Evolutionary conservation across 2,797 vertebrate genomes (phyloP), one percentile per base, ranked within the genome.

Genomic region (Peromyscus melanophrys): DNA sequence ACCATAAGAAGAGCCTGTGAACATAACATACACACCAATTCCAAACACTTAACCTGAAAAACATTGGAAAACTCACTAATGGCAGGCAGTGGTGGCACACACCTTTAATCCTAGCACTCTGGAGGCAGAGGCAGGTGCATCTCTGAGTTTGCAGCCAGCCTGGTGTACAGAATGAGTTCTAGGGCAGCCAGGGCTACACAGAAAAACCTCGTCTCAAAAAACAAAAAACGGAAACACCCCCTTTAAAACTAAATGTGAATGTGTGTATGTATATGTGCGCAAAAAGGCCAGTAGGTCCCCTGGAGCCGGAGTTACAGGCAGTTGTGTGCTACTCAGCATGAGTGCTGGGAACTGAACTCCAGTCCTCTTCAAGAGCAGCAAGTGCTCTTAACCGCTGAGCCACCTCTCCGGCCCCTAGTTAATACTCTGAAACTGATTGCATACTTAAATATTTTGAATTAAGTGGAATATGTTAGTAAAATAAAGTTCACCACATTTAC

Each of bases 391-490:
- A 73, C 71, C 19, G 19, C 69, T 71, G n/a, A 73, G 71, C 71
- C 69, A 37, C 6, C 7, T 37, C 34, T 71, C n/a, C 19, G 40
- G 31, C n/a, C n/a, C 67, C n/a, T 61, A 17, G 27, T 27, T 27
- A 40, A 61, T 80, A 83, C 55, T 82, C 81, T 83, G 76, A 49
- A 4, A 52, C 4, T 31, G 5, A 87, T 57, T 14, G 43, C 19
- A 27, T 65, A 16, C 27, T 78, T 25, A 55, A 34, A 69, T 69
- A 55, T 31, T n/a, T 27, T 65, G 4, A 55, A 13, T 73, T 52
- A 92, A 96, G 80, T 61, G 69, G 63, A 93, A 87, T 23, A 67
- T 69, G 25, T 81, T 75, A 78, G 77, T 91, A 52, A 89, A 78
- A 83, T 91, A 12, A 19, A 31, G 23, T 69, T 87, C 27, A 92